Conservation (phyloP, 2,797 vertebrate species). For the Anniella stebbinsi region DNA sequence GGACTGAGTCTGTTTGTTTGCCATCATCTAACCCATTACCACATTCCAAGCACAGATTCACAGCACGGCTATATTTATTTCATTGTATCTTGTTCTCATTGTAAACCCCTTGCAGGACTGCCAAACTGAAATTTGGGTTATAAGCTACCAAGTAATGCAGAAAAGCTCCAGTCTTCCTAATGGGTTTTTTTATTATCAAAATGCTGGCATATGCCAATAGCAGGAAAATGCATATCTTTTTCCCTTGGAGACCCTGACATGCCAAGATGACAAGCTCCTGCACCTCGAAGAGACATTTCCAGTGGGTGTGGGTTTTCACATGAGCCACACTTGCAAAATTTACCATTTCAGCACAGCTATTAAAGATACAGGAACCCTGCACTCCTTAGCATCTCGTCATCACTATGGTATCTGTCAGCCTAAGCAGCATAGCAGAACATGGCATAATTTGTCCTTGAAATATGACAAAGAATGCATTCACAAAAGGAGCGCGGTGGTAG, state of each 20-base stretch:
- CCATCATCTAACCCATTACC: neutral
- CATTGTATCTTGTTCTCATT: neutral
- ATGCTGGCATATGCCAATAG: neutral
- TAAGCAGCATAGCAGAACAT: neutral
- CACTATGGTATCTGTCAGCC: neutral
- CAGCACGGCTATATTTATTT: neutral
- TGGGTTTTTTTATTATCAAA: neutral
- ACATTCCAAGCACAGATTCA: neutral
- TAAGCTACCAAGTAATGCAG: neutral
- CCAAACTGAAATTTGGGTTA: neutral
- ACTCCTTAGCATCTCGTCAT: neutral
- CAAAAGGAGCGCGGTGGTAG: neutral
- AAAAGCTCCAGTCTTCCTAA: neutral
- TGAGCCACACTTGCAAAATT: neutral
- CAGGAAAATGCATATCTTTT: neutral
- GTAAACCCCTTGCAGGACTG: neutral
- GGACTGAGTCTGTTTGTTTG: neutral
- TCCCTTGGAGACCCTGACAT: neutral
- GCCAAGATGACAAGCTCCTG: neutral
- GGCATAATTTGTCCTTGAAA: neutral
- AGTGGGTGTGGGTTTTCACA: neutral
- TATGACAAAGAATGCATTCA: neutral
- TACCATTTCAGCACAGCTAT: neutral
- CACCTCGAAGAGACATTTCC: neutral
- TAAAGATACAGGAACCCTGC: neutral